Conservation (phyloP, 1,140 invertebrate genomes). For the Tetramorium parvispinum region DNA sequence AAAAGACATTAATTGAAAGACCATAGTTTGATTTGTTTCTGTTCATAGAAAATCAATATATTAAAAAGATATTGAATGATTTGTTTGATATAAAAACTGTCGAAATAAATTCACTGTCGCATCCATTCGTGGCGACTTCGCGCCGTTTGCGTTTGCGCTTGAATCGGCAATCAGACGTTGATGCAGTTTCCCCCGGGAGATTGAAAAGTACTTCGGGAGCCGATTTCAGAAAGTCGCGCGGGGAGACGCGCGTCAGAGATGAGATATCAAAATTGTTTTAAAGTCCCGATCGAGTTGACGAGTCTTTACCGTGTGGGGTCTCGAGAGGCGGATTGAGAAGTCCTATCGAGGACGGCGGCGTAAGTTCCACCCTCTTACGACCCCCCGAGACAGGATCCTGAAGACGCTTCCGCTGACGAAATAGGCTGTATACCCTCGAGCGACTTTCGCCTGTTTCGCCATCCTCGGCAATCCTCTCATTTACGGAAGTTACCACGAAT, state of each 20-base stretch:
- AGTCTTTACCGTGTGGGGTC: constrained; percentile 61
- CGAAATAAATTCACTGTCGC: not conserved
- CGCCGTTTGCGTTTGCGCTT: constrained; percentile 5
- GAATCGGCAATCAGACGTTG: constrained; percentile 54
- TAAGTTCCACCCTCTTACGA: constrained; percentile 52
- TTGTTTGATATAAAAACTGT: constrained; percentile 2
- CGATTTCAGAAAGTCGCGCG: constrained; percentile 45
- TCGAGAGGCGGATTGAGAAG: constrained; percentile 57
- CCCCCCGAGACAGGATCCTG: not conserved
- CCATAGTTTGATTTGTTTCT: not conserved
- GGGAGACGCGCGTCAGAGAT: constrained; percentile 59
- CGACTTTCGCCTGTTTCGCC: constrained; percentile 44
- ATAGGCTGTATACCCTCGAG: constrained; percentile 44
- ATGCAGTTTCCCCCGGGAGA: constrained; percentile 63
- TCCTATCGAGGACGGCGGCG: constrained; percentile 46
- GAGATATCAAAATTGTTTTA: constrained; percentile 77
- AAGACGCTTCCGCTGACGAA: constrained; percentile 41
- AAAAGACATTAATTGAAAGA: not conserved
- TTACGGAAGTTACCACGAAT: constrained; percentile 54
- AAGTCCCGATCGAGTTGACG: constrained; percentile 74
- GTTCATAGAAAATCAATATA: not conserved
- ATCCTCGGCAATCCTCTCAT: constrained; percentile 46
- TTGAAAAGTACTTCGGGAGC: constrained; percentile 63
- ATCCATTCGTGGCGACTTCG: constrained; percentile 45
- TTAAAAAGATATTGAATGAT: not conserved